phyloP scores from a whole-genome alignment of 2,113 vertebrate genomes.

The Echinops telfairi region DNA sequence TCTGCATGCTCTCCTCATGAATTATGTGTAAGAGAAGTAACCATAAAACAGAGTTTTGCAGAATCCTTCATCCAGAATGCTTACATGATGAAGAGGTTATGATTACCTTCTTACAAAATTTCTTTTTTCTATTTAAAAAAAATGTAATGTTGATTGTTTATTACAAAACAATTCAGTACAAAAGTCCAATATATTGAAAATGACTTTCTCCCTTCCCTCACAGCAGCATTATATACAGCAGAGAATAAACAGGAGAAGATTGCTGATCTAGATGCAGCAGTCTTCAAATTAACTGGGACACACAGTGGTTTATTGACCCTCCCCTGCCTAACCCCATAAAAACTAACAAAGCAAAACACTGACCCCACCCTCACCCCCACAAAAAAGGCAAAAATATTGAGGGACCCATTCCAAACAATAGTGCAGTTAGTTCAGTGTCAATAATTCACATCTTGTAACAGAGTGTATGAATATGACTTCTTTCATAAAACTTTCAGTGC shows the following conservation, averaged over 20 bases:
- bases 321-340: constrained; percentile 71
- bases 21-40: constrained; percentile 80
- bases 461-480: constrained; percentile 79
- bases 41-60: constrained; percentile 71
- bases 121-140: constrained; percentile 65
- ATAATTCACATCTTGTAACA: constrained; percentile 83
- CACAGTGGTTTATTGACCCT: constrained; percentile 81
- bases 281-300: constrained; percentile 79
- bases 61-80: constrained; percentile 78
- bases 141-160: constrained; percentile 75
- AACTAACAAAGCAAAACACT: constrained; percentile 71
- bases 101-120: constrained; percentile 77
- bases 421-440: constrained; percentile 77
- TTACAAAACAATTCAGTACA: constrained; percentile 84
- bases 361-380: neutral
- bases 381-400: constrained; percentile 71
- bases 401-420: constrained; percentile 68
- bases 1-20: neutral
- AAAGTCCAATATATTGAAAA: constrained; percentile 83
- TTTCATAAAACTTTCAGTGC: constrained; percentile 84
- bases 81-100: constrained; percentile 68
- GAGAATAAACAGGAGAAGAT: constrained; percentile 79
- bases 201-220: constrained; percentile 75
- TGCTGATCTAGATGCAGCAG: constrained; percentile 70
- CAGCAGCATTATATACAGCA: constrained; percentile 85